Evolutionary conservation across 2,113 vertebrate species (phyloP).

Genomic region (Dromiciops gliroides): DNA sequence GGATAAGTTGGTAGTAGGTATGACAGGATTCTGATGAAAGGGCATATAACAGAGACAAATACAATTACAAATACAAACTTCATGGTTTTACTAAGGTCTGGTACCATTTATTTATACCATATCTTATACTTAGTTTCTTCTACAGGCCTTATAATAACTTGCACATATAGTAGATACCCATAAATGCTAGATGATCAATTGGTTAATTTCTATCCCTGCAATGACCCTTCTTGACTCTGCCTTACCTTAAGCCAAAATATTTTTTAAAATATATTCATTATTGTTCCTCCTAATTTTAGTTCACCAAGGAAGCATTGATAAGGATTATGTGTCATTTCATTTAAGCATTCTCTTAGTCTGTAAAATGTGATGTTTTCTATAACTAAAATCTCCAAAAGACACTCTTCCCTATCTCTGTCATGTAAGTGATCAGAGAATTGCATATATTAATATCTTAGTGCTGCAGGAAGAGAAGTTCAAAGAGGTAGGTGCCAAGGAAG

Average conservation of each 20-base stretch:
- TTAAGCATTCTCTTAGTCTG: neutral
- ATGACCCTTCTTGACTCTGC: neutral
- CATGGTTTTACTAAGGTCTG: neutral
- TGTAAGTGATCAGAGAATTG: neutral
- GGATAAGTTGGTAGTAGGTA: too few relatives aligned
- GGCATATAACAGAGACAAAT: neutral
- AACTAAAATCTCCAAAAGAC: neutral
- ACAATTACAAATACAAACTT: too few relatives aligned
- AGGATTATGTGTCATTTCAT: slow-evolving; percentile 1
- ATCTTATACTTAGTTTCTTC: neutral
- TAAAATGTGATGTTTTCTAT: neutral
- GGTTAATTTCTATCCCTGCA: neutral
- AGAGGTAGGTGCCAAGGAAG: neutral
- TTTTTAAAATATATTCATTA: neutral
- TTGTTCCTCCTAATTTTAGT: neutral
- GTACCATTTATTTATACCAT: neutral
- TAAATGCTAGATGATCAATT: neutral
- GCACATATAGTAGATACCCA: neutral
- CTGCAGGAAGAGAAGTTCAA: neutral
- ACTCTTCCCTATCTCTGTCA: neutral
- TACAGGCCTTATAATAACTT: neutral
- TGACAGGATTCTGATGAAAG: neutral
- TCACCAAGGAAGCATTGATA: neutral
- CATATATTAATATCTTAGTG: neutral
- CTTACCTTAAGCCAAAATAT: neutral